Evolutionary conservation across 2,888 invertebrate species (phyloP).

Genomic region (Brachypterus glaber): DNA sequence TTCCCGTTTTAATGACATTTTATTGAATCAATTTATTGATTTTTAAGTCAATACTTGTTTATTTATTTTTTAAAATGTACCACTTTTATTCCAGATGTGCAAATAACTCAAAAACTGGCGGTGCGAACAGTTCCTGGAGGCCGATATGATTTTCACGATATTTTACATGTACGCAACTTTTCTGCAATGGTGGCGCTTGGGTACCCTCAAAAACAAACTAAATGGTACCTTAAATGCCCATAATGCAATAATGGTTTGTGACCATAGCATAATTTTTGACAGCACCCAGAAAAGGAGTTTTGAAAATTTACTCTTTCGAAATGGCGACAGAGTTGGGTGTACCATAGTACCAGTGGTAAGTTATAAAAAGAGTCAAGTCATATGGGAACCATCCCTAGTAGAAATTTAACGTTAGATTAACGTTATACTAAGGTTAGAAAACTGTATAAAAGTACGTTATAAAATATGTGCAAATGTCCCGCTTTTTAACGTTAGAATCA

Average conservation of each 20-base stretch:
- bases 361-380: too few species aligned
- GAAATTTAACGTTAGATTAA: too few species aligned
- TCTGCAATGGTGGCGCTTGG: constrained; percentile 70
- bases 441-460: too few species aligned
- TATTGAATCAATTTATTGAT: too few species aligned
- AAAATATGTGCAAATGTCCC: too few species aligned
- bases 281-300: constrained; percentile 31
- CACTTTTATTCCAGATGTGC: constrained; percentile 3
- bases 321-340: constrained; percentile 45
- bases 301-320: constrained; percentile 53
- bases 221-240: constrained; percentile 40
- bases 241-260: constrained; percentile 36
- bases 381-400: too few species aligned
- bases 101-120: neutral
- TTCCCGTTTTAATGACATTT: too few species aligned
- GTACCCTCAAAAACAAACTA: constrained; percentile 59
- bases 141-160: constrained; percentile 62
- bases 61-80: neutral
- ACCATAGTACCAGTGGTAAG: constrained; percentile 50
- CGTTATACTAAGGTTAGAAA: too few species aligned
- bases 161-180: constrained; percentile 78
- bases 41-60: too few species aligned
- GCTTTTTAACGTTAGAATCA: too few species aligned
- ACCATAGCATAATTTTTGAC: constrained; percentile 29
- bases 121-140: constrained; percentile 5